Evolutionary conservation across 2,797 vertebrate genomes (phyloP).

Genomic region (Alectoris magna): DNA sequence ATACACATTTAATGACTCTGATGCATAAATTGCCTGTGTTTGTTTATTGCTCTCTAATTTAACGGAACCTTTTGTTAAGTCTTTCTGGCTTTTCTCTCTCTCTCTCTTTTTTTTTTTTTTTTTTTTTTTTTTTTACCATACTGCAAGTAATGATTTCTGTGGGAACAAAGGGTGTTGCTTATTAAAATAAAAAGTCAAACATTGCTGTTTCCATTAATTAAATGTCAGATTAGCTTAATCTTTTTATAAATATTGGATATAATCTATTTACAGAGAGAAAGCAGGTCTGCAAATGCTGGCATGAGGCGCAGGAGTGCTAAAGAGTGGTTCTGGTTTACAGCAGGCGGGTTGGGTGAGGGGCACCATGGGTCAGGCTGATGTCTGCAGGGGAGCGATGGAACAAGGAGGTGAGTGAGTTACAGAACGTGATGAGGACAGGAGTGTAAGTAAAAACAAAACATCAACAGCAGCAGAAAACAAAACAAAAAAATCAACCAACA

Average conservation of each 20-base stretch:
- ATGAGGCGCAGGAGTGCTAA: not conserved
- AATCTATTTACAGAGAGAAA: constrained; percentile 50
- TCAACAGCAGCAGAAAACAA: no score
- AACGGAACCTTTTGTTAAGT: constrained; percentile 74
- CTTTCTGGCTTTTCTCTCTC: constrained; percentile 20
- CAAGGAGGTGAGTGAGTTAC: not conserved
- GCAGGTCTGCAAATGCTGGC: constrained; percentile 16
- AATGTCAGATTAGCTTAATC: constrained; percentile 72
- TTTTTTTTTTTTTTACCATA: not conserved
- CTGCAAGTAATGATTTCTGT: constrained; percentile 48
- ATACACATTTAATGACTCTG: constrained; percentile 59
- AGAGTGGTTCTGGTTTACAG: not conserved
- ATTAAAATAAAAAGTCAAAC: constrained; percentile 71
- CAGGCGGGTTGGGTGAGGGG: not conserved
- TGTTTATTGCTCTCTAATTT: constrained; percentile 78
- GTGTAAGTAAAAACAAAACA: accelerated
- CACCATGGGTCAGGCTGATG: not conserved
- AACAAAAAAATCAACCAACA: not conserved
- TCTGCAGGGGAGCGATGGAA: not conserved
- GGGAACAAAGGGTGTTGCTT: constrained; percentile 57
- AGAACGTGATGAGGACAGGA: accelerated
- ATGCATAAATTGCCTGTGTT: constrained; percentile 75
- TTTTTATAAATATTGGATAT: constrained; percentile 73
- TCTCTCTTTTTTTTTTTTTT: not conserved
- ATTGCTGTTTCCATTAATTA: constrained; percentile 64